A percentile compares a stretch with the other conserved stretches of the same genome.
phyloP scores from a whole-genome alignment of 64 coral and sea anemone genomes.

The Porites australiensis region DNA sequence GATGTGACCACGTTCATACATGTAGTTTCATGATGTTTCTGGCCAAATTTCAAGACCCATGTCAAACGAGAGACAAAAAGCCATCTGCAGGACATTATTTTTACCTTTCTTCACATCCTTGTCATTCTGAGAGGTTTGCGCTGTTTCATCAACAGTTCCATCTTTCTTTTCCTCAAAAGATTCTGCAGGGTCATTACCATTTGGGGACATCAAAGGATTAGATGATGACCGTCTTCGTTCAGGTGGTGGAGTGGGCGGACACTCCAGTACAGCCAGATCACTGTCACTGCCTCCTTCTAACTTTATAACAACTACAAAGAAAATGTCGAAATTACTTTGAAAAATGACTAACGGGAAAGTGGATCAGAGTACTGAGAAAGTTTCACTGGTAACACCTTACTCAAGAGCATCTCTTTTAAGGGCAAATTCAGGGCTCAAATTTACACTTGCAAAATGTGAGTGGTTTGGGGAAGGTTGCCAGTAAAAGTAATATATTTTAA shows the following conservation, averaged over 20 bases:
- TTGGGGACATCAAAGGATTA: conserved; percentile 40
- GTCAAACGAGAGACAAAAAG: too few relatives aligned
- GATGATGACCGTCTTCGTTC: conserved; percentile 50
- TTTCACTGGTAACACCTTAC: too few relatives aligned
- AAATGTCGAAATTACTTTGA: neutral
- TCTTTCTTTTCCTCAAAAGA: conserved; percentile 52
- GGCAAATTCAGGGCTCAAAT: too few relatives aligned
- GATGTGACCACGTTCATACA: too few relatives aligned
- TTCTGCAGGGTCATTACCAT: conserved; percentile 54
- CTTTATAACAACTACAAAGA: conserved; percentile 86
- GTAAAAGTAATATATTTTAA: too few relatives aligned
- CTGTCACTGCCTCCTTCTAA: conserved; percentile 92
- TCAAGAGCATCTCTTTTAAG: too few relatives aligned
- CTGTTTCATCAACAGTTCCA: neutral
- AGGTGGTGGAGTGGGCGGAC: conserved; percentile 64
- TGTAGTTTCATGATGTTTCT: too few relatives aligned
- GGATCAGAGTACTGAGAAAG: too few relatives aligned
- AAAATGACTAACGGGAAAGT: too few relatives aligned
- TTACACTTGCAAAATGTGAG: too few relatives aligned
- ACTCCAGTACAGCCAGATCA: conserved; percentile 85
- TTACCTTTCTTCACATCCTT: conserved; percentile 6
- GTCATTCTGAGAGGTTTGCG: neutral
- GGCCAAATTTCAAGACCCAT: too few relatives aligned
- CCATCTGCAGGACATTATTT: neutral
- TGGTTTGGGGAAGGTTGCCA: too few relatives aligned